Base-by-base conservation (phyloP, 2,113 vertebrate species). In the Hydropotes inermis region DNA sequence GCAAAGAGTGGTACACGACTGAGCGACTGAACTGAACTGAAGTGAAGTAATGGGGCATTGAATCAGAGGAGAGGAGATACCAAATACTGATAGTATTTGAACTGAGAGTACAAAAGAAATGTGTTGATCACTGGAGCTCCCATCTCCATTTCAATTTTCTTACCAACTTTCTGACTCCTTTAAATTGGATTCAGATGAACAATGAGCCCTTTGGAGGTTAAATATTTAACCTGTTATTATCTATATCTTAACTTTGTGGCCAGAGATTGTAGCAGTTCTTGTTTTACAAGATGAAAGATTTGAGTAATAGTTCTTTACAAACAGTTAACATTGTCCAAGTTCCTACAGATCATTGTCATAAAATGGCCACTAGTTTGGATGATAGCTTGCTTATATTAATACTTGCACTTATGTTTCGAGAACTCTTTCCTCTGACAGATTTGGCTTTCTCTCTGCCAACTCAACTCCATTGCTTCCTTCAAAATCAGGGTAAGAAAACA, bases 401-500 rank as follows among this genome's bases (percentile, higher is more conserved):
- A 43, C 39, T 76, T 27, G 23, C 21, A 25, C 43, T 92, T 85
- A 55, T 0, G 28, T 83, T 93, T 60, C 67, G 10, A 94, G 5
- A 28, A 27, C 43, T 96, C 64, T 61, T 97, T 92, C 43, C 58
- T 85, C 39, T 43, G 84, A 76, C 74, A 95, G n/a, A 92, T 90
- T 95, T 15, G 14, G 25, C 67, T 89, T 82, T 58, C 15, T 94
- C 30, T 95, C 43, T 86, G 58, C 23, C 90, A 94, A 70, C 19
- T 94, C 50, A 30, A 39, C 16, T 86, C 45, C 45, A 58, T 52
- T 89, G 88, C 33, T 94, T 90, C 45, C 78, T 97, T 94, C 70
- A 92, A 95, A 95, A 70, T 90, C 30, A 89, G 57, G 81, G 43
- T 91, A 88, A 90, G 47, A 82, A 96, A 96, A 95, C 13, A 89